Evolutionary conservation across 1,140 invertebrate species (phyloP), one percentile per base, ranked within the genome.

Genomic region (Probaryconus sp.): DNA sequence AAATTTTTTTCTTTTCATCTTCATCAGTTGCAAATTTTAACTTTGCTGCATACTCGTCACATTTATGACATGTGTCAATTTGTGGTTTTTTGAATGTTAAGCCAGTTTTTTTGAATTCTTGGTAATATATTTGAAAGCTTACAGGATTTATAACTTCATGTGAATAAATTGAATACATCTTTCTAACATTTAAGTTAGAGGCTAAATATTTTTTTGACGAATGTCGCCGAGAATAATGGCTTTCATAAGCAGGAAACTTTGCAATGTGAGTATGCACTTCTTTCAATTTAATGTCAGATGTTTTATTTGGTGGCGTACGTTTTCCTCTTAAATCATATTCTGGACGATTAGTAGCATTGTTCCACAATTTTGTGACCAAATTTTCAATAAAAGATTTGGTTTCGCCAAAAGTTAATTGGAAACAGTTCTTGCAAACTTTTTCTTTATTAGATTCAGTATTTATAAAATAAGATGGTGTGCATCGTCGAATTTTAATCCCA

Each of bases 1-100:
- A 28, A 48, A 63, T 43, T 43, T 48, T 26, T 31, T 30, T 18
- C 28, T 38, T 77, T 40, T 47, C 30, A 7, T 18, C 26, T 37
- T 60, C 50, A 48, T 65, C 37, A 3, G 3, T 45, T 58, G 43
- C 40, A 30, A 61, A 60, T 51, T 65, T 61, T 5, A 78, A 53
- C 20, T 38, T 48, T 5, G 42, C 33, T 11, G 43, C 16, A n/a
- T 47, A 64, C n/a, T 21, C 28, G 40, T 80, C 65, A 35, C 77
- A 79, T 28, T 61, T 75, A 26, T 72, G 37, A 35, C 72, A 81
- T n/a, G 78, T 80, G 47, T 80, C 77, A 37, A 73, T 10, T 21
- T 70, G 24, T 5, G 70, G 80, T 16, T 38, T 21, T 48, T 80
- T 78, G 33, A 79, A 80, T 53, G 69, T 67, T 10, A 79, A 14